phyloP scores from a whole-genome alignment of 2,888 invertebrate genomes.

The Chironomus tentans region DNA sequence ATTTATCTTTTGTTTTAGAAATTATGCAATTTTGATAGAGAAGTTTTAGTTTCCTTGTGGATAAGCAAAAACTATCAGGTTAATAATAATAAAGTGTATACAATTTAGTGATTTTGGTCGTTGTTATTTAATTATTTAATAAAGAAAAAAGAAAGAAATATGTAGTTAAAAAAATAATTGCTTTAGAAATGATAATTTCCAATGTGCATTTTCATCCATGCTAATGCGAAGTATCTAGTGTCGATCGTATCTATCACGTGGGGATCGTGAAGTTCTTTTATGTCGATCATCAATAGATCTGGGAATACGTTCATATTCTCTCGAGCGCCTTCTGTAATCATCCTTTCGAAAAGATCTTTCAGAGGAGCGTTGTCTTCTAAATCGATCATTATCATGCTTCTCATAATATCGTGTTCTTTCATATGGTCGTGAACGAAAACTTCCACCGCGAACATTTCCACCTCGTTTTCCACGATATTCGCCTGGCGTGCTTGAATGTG shows the following conservation, averaged over 20 bases:
- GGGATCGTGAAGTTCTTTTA: background rate
- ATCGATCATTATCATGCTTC: background rate
- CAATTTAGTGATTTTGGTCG: no score
- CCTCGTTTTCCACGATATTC: constrained; percentile 18
- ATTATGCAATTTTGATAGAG: background rate
- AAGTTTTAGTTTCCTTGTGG: background rate
- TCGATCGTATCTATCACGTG: background rate
- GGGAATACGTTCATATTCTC: background rate
- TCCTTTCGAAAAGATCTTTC: background rate
- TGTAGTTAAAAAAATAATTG: no score
- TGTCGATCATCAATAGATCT: background rate
- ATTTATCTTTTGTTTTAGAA: background rate
- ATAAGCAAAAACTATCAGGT: background rate
- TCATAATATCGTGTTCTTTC: background rate
- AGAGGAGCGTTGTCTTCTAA: background rate
- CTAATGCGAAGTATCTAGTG: background rate
- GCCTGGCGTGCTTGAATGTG: constrained; percentile 92
- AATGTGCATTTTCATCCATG: background rate
- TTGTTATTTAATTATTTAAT: no score
- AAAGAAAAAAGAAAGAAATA: no score
- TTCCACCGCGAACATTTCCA: background rate
- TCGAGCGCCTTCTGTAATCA: background rate
- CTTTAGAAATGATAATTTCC: no score
- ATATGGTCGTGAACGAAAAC: background rate
- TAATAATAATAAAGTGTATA: no score